Evolutionary conservation across 2,888 invertebrate species (phyloP), one percentile per base, ranked within the genome.

Genomic region (Alcis repandata): DNA sequence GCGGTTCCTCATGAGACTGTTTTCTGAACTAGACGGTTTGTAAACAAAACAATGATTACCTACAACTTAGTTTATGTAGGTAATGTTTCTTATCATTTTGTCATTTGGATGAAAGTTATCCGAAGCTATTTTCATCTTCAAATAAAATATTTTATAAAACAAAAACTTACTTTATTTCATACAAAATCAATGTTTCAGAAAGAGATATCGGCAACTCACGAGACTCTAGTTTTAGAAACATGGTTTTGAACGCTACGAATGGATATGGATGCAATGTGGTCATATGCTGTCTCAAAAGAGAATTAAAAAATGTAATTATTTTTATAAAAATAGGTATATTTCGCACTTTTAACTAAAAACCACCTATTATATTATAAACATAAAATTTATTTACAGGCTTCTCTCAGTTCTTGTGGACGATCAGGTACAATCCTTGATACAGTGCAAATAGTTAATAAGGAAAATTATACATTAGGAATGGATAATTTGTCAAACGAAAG

Each of bases 121-220:
- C 27, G n/a, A n/a, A n/a, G n/a, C n/a, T n/a, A 27, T 27, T 27
- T 27, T 6, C 27, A 27, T 27, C 27, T n/a, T n/a, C n/a, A n/a
- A n/a, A n/a, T n/a, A n/a, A n/a, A n/a, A n/a, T n/a, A n/a, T n/a
- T n/a, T n/a, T n/a, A 36, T 10, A 2, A 2, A 38, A 20, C 0
- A 45, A 19, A 32, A 10, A 4, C 7, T 40, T 40, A 41, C n/a
- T 17, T 41, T 4, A 15, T 41, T 3, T 15, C n/a, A n/a, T n/a
- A n/a, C n/a, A n/a, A n/a, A n/a, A n/a, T n/a, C n/a, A n/a, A n/a
- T n/a, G n/a, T 83, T 82, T 49, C 68, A 89, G 89, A 77, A 52
- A 77, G 83, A 2, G 69, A 87, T 22, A 83, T 90, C n/a, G 85
- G 85, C 13, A 80, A 80, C 66, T 89, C 88, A 1, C 78, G 88